Evolutionary conservation across 1,140 invertebrate genomes (phyloP), one percentile per base, ranked within the genome.

Genomic region (Platyscapa corneri): DNA sequence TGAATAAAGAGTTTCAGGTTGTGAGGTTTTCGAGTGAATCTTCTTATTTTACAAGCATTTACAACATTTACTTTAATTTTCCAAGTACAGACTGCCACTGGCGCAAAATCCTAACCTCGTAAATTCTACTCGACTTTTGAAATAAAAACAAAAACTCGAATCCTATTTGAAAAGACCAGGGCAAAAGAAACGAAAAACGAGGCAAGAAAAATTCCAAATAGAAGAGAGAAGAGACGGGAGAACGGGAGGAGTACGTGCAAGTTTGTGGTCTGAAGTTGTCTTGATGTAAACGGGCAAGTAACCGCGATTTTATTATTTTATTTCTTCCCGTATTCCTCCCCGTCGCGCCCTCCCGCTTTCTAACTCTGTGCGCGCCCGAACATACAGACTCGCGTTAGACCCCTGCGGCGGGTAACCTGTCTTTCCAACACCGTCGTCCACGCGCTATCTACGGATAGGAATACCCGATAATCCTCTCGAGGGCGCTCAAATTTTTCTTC

Each of bases 401-500:
- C 90, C 91, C 91, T 87, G 90, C 90, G 88, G 92, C 89, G 92
- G 89, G 89, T 88, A 91, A 93, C 92, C 92, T 92, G 92, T 92
- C 93, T 92, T 91, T 89, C 90, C 91, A 89, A 93, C 92, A 92
- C 92, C 90, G 90, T 91, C 86, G 87, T 87, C 85, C 87, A 86
- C 34, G 60, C 34, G 64, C 90, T 91, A 90, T 90, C 90, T 86
- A 82, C 78, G 64, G 85, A 86, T 86, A 77, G 60, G 88, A 87
- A 89, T 90, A 90, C 88, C 90, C 89, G 89, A 92, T 92, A 91
- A 91, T 91, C 90, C 93, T 91, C 94, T 91, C 90, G 91, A 92
- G 92, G 93, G 93, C 93, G 91, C 91, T 90, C 91, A 90, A 90
- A 90, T 91, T 91, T 90, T 91, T 90, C 89, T 90, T 89, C 91